Base-by-base conservation (phyloP, 1,140 invertebrate genomes). In the Calosoma granatense region DNA sequence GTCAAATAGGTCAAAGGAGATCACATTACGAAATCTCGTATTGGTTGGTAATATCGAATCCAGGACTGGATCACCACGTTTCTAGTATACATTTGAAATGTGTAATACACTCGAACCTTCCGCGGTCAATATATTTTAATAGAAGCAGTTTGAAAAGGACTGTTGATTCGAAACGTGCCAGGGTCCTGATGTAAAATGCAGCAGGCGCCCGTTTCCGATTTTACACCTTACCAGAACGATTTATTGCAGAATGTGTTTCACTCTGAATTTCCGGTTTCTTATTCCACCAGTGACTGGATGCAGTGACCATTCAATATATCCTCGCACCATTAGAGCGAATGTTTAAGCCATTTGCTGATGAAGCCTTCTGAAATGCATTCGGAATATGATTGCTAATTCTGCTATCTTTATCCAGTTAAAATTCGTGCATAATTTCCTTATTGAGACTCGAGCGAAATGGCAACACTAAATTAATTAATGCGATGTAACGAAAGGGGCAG, bases 51-150 rank as follows among this genome's bases (percentile, higher is more conserved):
- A 6, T 47, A 47, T 47, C 41, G 17, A 6, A 9, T 12, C 17
- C 41, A 17, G 41, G 17, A 11, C 3, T 47, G 3, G 41, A 17
- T 17, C 17, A 17, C 9, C 41, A 47, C 41, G 41, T 47, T 17
- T 17, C 17, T 3, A 47, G 6, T 9, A 47, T 17, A 47, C 41
- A 3, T 47, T 17, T 47, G 41, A 47, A 47, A 47, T 47, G 41
- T 47, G 41, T 47, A 47, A 47, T 47, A 17, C 41, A 47, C 41
- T 47, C 9, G 41, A 4, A 47, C 15, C 6, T 4, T 6, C 17
- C 41, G 15, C 41, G 41, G 41, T 47, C 41, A 47, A 47, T 47
- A 47, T 47, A 47, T 47, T 47, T 47, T 47, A 47, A 47, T 47
- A 17, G 15, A 17, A 47, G 17, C 41, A 9, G 41, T 17, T 47